Evolutionary conservation across 2,888 invertebrate genomes (phyloP).

Genomic region (Epicampocera succincta): DNA sequence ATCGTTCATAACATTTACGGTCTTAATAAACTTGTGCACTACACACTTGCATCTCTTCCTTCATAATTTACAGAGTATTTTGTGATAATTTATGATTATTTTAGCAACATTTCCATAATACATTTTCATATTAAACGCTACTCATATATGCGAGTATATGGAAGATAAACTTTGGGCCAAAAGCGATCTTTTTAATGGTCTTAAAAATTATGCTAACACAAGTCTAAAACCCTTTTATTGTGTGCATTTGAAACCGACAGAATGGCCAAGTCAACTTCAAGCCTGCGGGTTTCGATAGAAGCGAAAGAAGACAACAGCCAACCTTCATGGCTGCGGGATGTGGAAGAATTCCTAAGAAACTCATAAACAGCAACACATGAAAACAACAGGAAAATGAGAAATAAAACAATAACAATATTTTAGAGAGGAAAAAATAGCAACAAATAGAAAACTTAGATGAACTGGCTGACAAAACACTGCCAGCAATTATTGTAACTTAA

Average conservation of each 20-base stretch:
- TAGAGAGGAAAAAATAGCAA: constrained; percentile 1
- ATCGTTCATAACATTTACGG: constrained; percentile 18
- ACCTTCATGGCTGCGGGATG: constrained; percentile 13
- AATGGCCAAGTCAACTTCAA: neutral
- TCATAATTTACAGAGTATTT: constrained; percentile 16
- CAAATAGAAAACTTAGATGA: neutral
- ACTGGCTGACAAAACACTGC: constrained; percentile 20
- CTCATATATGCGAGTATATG: neutral
- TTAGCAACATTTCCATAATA: constrained; percentile 49
- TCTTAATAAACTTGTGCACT: constrained; percentile 20
- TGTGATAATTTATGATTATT: constrained; percentile 49
- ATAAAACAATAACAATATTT: constrained; percentile 65
- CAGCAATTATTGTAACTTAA: neutral
- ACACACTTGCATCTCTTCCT: constrained; percentile 21
- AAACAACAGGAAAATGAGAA: constrained; percentile 25
- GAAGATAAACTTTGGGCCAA: constrained; percentile 10
- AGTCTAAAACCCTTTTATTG: constrained; percentile 44
- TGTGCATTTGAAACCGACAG: constrained; percentile 25
- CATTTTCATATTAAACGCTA: constrained; percentile 43
- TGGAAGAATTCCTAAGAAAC: constrained; percentile 55
- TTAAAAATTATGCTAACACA: constrained; percentile 1
- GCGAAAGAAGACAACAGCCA: constrained; percentile 25
- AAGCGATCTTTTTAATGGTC: constrained; percentile 28
- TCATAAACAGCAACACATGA: constrained; percentile 50
- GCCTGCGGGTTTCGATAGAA: constrained; percentile 56